These are phyloP conservation scores for Diarsia brunnea DNA, from an alignment of 2,888 invertebrate species.

Conservation along the genomic window DNA sequence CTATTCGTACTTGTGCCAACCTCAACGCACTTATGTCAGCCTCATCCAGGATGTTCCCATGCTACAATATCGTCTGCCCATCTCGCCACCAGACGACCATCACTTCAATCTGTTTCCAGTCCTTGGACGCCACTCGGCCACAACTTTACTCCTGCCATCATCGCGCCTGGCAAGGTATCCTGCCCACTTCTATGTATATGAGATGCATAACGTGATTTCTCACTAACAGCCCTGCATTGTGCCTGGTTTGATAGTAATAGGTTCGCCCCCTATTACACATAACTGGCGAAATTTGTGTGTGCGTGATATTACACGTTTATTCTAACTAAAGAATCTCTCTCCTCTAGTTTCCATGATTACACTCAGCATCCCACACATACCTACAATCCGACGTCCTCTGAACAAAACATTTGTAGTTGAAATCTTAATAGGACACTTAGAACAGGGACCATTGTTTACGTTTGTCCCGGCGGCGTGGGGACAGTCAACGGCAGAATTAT, in stretches of 20 bases:
- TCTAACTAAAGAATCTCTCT: background rate
- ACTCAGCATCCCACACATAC: background rate
- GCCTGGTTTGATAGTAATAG: background rate
- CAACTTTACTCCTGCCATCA: no score
- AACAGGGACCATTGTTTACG: slow-evolving; percentile 37
- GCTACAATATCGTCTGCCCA: no score
- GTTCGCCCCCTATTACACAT: background rate
- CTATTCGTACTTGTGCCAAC: no score
- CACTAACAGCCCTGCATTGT: background rate
- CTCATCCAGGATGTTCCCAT: no score
- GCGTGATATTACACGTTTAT: background rate
- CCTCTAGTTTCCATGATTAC: slow-evolving; percentile 16
- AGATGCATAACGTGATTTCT: no score
- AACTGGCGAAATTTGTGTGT: background rate
- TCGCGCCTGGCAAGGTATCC: no score
- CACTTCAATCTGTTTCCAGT: no score
- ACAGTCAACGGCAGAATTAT: slow-evolving; percentile 14
- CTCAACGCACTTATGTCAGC: no score
- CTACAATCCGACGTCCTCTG: slow-evolving; percentile 9
- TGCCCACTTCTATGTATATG: no score
- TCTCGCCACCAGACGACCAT: no score
- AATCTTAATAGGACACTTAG: slow-evolving; percentile 52
- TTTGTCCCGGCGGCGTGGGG: slow-evolving; percentile 11
- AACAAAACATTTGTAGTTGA: slow-evolving; percentile 46
- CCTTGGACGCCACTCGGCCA: no score